Percentiles rank a stretch among this genome's conserved stretches.
These are phyloP conservation scores for Strigamia transsilvanica DNA, from an alignment of 2,888 invertebrate genomes.

Conservation along the genomic window DNA sequence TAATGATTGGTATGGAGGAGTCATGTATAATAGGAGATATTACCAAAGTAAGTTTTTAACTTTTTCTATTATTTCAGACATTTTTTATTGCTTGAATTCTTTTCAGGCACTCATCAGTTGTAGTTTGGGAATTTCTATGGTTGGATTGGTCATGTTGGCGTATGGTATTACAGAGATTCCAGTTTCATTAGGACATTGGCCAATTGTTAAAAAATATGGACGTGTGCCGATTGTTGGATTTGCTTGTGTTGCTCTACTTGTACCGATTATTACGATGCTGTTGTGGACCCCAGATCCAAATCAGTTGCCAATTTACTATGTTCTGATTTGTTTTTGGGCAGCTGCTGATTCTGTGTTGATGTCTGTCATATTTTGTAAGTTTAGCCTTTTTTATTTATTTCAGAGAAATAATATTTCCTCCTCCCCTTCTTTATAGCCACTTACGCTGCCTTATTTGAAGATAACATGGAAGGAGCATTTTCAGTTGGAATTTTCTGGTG, in stretches of 20 bases:
- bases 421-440: neutral
- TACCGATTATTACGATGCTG: neutral
- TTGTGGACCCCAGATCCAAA: neutral
- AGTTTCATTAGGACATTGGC: neutral
- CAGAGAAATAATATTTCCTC: too few relatives aligned
- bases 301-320: neutral
- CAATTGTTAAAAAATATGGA: neutral
- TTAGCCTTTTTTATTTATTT: neutral
- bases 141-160: conserved; percentile 43
- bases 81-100: neutral
- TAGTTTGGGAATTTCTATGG: conserved; percentile 20
- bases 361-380: conserved; percentile 16
- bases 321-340: neutral
- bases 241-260: neutral
- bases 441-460: conserved; percentile 26
- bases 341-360: neutral
- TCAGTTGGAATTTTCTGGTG: conserved; percentile 19
- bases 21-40: neutral
- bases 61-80: too few relatives aligned
- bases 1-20: conserved; percentile 9
- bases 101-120: conserved; percentile 39
- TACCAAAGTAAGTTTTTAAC: neutral
- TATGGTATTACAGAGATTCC: neutral
- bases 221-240: neutral
- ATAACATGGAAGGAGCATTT: conserved; percentile 35